Conservation (phyloP, 2,797 vertebrate genomes). For the Tapirus indicus region DNA sequence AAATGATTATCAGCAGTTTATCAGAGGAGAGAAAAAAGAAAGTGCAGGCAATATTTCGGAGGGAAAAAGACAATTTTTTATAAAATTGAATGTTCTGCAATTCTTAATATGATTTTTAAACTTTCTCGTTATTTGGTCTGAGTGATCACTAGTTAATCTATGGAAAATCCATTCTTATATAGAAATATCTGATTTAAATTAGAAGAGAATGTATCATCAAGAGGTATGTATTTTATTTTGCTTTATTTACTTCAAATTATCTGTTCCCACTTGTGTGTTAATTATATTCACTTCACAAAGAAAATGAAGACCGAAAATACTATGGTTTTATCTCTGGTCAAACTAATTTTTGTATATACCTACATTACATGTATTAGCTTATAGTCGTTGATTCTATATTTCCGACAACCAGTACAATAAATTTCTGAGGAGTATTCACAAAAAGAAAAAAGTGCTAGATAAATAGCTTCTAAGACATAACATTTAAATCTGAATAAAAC, state of each 20-base stretch:
- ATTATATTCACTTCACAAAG: slow-evolving; percentile 13
- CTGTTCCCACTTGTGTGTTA: neutral
- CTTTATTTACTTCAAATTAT: slow-evolving; percentile 23
- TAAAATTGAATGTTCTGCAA: neutral
- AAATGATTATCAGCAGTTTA: neutral
- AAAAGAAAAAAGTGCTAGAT: neutral
- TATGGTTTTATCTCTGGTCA: neutral
- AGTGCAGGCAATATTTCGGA: neutral
- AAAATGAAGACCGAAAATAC: slow-evolving; percentile 19
- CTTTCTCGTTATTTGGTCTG: slow-evolving; percentile 34
- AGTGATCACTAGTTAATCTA: neutral
- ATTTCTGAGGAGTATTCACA: neutral
- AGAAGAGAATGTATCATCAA: slow-evolving; percentile 4
- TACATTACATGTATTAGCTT: neutral
- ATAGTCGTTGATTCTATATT: neutral
- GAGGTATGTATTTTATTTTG: slow-evolving; percentile 33
- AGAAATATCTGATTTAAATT: slow-evolving; percentile 44
- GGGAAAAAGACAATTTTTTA: neutral
- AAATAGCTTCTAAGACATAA: neutral
- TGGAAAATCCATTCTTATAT: neutral
- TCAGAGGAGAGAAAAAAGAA: neutral
- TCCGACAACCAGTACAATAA: neutral
- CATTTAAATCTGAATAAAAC: slow-evolving; percentile 1
- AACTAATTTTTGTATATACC: neutral
- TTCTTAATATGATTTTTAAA: slow-evolving; percentile 55